Percentiles rank a stretch among this genome's conserved stretches.
Conservation (phyloP, 2,888 invertebrate species). For the Diogma glabrata region DNA sequence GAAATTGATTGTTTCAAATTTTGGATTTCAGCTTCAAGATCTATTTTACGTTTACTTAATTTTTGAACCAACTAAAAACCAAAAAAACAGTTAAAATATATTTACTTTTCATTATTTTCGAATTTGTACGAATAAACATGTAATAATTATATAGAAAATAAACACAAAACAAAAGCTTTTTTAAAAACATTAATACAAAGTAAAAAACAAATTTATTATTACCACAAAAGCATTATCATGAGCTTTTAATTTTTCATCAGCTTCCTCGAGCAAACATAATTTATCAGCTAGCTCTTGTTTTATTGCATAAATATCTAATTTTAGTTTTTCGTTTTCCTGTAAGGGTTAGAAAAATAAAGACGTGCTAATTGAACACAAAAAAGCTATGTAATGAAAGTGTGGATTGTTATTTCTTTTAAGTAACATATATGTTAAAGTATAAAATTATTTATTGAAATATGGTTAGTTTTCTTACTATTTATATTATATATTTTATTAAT, state of each 20-base stretch:
- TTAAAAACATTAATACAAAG: constrained; percentile 4
- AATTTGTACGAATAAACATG: too few relatives aligned
- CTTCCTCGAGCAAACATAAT: constrained; percentile 29
- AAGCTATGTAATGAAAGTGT: too few relatives aligned
- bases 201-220: constrained; percentile 18
- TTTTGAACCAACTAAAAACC: constrained; percentile 23
- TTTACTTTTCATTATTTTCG: background rate
- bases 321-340: constrained; percentile 20
- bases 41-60: constrained; percentile 27
- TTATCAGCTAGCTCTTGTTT: constrained; percentile 30
- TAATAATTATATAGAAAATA: too few relatives aligned
- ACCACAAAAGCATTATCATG: constrained; percentile 31
- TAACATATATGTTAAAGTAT: too few relatives aligned
- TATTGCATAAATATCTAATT: constrained; percentile 24
- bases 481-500: too few relatives aligned
- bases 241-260: constrained; percentile 27
- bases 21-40: constrained; percentile 28
- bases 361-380: background rate
- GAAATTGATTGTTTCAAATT: constrained; percentile 23
- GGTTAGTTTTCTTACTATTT: too few relatives aligned
- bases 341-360: constrained; percentile 15
- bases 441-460: too few relatives aligned
- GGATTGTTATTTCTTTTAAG: too few relatives aligned
- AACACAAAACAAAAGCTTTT: too few relatives aligned
- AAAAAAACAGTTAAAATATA: background rate